These are phyloP conservation scores for Alsophila aescularia DNA, from an alignment of 2,888 invertebrate genomes.

Conservation along the genomic window DNA sequence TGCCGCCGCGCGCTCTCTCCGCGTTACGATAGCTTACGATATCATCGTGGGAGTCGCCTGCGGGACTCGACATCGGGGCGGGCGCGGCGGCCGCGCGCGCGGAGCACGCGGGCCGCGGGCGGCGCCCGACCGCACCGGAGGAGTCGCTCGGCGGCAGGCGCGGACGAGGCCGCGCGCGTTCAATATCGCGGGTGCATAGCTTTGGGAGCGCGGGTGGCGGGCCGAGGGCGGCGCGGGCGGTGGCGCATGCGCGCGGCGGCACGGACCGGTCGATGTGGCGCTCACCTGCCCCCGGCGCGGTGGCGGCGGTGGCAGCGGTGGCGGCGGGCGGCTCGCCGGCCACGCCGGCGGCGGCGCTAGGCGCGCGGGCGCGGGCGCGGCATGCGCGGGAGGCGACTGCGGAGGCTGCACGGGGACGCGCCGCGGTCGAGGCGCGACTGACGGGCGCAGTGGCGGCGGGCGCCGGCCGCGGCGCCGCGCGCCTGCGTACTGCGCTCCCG, in stretches of 20 bases:
- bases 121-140: conserved; percentile 61
- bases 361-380: conserved; percentile 64
- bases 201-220: conserved; percentile 25
- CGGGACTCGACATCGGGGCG: conserved; percentile 30
- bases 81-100: conserved; percentile 45
- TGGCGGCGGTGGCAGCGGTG: too few relatives aligned
- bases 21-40: conserved; percentile 28
- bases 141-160: conserved; percentile 56
- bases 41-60: conserved; percentile 32
- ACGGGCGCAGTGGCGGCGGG: conserved; percentile 41
- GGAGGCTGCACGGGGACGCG: conserved; percentile 57
- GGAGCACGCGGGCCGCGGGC: conserved; percentile 61
- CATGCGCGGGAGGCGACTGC: conserved; percentile 57
- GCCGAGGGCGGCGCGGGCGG: conserved; percentile 31
- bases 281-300: conserved; percentile 31
- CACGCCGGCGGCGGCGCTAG: conserved; percentile 58
- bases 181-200: conserved; percentile 25
- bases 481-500: conserved; percentile 40
- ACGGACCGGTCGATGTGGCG: conserved; percentile 14
- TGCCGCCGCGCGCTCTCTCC: not conserved
- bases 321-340: conserved; percentile 51
- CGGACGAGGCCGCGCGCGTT: conserved; percentile 33
- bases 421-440: conserved; percentile 67
- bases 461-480: conserved; percentile 41
- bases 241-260: conserved; percentile 38